These are phyloP conservation scores for Taenaris catops DNA, from an alignment of 2,888 invertebrate genomes.

Conservation along the genomic window DNA sequence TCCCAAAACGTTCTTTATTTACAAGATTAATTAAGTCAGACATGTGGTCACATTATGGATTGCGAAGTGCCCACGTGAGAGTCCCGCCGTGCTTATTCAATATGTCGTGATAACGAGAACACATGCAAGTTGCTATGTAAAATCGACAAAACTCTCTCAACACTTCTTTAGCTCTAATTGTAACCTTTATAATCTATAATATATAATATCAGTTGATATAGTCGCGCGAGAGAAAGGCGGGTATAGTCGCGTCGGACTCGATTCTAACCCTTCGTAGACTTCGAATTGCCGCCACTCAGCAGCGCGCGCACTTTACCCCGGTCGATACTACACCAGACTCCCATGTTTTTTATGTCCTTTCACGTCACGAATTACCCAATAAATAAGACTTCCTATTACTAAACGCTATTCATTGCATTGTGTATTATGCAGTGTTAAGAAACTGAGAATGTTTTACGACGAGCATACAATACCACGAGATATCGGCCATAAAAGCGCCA, in stretches of 20 bases:
- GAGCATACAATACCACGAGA: slow-evolving; percentile 23
- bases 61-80: too few species aligned
- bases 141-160: too few species aligned
- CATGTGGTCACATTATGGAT: too few species aligned
- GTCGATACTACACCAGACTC: slow-evolving; percentile 75
- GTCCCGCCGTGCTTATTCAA: too few species aligned
- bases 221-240: slow-evolving; percentile 31
- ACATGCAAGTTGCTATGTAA: too few species aligned
- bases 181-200: slow-evolving; percentile 1
- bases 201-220: slow-evolving; percentile 4
- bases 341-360: slow-evolving; percentile 74
- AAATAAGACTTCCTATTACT: slow-evolving; percentile 61
- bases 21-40: slow-evolving; percentile 9
- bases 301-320: slow-evolving; percentile 63
- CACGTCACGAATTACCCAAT: slow-evolving; percentile 64
- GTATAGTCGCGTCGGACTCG: slow-evolving; percentile 32
- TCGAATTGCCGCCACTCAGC: slow-evolving; percentile 23
- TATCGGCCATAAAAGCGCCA: slow-evolving; percentile 6
- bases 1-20: slow-evolving; percentile 6
- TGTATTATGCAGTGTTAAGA: slow-evolving; percentile 31
- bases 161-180: too few species aligned
- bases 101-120: too few species aligned
- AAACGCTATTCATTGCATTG: slow-evolving; percentile 38
- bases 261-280: slow-evolving; percentile 32
- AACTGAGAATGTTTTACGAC: slow-evolving; percentile 12